Base-by-base conservation (phyloP, 2,888 invertebrate genomes). In the Podotricha telesiphe region DNA sequence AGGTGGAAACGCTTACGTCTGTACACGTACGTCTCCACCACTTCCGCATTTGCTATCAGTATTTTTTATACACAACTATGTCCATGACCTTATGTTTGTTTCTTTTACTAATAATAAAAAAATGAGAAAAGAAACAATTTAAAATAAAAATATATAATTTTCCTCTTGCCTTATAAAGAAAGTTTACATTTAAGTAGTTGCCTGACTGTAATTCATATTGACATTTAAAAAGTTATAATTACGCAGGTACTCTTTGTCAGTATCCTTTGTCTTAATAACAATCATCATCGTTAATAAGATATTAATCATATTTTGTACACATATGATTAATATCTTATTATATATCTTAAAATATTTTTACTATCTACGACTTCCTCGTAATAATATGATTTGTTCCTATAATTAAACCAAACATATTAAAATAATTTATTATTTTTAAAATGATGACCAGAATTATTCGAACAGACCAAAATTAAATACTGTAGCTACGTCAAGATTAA, bases 161-260 rank as follows among this genome's bases (percentile, higher is more conserved):
- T n/a, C 28, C n/a, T 34, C 11, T 34, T 28, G 17, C 53, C 34
- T 37, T 55, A 37, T 55, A 17, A 37, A 37, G 34, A 17, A 55
- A 19, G 19, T 34, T 2, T n/a, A 28, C 15, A 53, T 28, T 53
- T 55, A 37, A 34, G 55, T 55, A 28, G 1, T 6, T 28, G 6
- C 28, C 28, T 28, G 2, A 55, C 34, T 8, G 5, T 10, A 8
- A 37, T 55, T 55, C 17, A 37, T 55, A 55, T 55, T 55, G 55
- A 34, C 55, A 55, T 55, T 55, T 34, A 34, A 55, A 55, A 55
- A 17, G 34, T 8, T 10, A 1, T n/a, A 47, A 47, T 47, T 47
- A 47, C 17, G 2, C n/a, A n/a, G n/a, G n/a, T 17, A 17, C 47
- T 17, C n/a, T 17, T 7, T 47, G 17, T 47, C 47, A 17, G 47